phyloP scores from a whole-genome alignment of 2,797 vertebrate genomes.

The Malacoctenus gilli region DNA sequence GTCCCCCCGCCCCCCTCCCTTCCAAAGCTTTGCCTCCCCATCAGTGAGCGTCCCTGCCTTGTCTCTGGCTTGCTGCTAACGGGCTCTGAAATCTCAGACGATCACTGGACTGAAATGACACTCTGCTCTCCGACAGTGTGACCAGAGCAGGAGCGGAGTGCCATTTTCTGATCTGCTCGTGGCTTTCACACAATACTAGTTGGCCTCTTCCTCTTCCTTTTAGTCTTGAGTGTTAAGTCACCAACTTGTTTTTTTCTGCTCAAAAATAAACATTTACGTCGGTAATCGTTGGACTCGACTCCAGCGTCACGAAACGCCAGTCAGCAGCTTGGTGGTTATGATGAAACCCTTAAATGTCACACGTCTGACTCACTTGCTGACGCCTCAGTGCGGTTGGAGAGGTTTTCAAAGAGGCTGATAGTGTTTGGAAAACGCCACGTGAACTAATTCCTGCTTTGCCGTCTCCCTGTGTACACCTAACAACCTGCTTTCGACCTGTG shows the following conservation, averaged over 20 bases:
- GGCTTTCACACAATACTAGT: constrained; percentile 52
- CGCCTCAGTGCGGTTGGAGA: too few relatives aligned
- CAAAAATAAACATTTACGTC: too few relatives aligned
- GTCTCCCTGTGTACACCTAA: constrained; percentile 32
- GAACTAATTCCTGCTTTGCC: constrained; percentile 69
- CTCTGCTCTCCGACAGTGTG: constrained; percentile 4
- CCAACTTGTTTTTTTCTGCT: too few relatives aligned
- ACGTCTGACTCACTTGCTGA: too few relatives aligned
- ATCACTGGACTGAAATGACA: constrained; percentile 33
- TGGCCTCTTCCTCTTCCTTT: constrained; percentile 38
- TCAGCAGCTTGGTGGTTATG: too few relatives aligned
- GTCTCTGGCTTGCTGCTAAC: constrained; percentile 67
- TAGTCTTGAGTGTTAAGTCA: constrained; percentile 1
- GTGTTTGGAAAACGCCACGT: constrained; percentile 53
- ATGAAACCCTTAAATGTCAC: too few relatives aligned
- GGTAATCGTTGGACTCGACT: too few relatives aligned
- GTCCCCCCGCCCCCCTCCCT: not conserved
- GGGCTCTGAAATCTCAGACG: constrained; percentile 25
- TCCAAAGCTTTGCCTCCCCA: constrained; percentile 6
- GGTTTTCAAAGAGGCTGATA: constrained; percentile 51
- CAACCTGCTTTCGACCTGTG: constrained; percentile 49
- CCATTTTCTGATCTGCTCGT: constrained; percentile 31
- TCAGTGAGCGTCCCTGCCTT: constrained; percentile 25
- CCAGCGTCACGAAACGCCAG: too few relatives aligned
- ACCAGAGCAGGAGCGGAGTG: constrained; percentile 12